Base-by-base conservation (phyloP, 2,888 invertebrate genomes). In the Arrhopalites spinosus region DNA sequence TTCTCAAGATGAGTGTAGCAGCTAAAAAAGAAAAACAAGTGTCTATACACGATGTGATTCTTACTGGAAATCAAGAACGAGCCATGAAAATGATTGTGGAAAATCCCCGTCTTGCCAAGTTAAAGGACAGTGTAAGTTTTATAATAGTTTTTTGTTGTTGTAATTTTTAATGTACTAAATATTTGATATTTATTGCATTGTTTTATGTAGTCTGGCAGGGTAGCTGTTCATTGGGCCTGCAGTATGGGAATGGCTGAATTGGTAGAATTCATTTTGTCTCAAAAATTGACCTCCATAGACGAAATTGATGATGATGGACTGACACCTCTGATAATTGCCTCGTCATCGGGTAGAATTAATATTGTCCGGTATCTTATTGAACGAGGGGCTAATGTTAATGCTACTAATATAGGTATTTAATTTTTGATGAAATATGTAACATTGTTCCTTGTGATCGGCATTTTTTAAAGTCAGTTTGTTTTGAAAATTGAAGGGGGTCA, bases 191-290 rank as follows among this genome's bases (percentile, higher is more conserved):
- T 3, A 15, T 2, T 7, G 11, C 11, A 20, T 59, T 20, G 11
- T 8, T 59, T 23, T 20, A 20, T 23, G 11, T 25, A 59, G 17
- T 7, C 7, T 23, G 17, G 59, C 11, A 20, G 94, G 77, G 88
- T 91, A 79, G 87, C 93, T 25, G 86, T 94, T 80, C 93, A 94
- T 85, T 93, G 94, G 92, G 92, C 93, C 50, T 89, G 91, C 69
- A 87, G 93, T 73, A 91, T 93, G 78, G 94, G 94, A 27, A 92
- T 92, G 85, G 87, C 90, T 64, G 90, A 91, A 81, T 86, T 94
- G 71, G 92, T 93, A 0, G 88, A 89, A 69, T 89, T 88, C 85
- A 86, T 94, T 61, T 84, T 93, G 56, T 90, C 36, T 7, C 3
- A 91, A 74, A 86, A 87, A 59, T 90, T 90, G 7, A 89, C 90